phyloP scores from a whole-genome alignment of 2,888 invertebrate genomes.

The Podotricha telesiphe region DNA sequence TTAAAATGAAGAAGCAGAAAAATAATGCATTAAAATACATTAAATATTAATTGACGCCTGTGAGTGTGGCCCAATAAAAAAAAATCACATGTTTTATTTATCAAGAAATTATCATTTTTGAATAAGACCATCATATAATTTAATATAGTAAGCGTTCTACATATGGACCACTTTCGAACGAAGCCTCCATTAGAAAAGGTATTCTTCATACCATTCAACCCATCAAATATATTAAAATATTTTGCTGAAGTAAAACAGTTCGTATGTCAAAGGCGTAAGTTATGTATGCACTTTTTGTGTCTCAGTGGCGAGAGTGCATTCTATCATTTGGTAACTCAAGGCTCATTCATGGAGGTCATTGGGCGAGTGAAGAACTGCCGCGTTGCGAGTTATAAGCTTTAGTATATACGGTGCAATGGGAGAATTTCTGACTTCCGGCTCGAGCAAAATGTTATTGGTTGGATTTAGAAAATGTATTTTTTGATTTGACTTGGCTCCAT shows the following conservation, averaged over 20 bases:
- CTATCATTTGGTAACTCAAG: conserved; percentile 35
- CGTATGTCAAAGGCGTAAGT: conserved; percentile 29
- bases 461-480: no score
- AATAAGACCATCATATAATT: conserved; percentile 6
- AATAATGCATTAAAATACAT: not conserved
- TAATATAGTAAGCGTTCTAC: conserved; percentile 7
- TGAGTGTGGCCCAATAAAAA: not conserved
- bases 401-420: not conserved
- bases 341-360: conserved; percentile 40
- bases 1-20: no score
- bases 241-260: conserved; percentile 27
- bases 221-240: conserved; percentile 27
- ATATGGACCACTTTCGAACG: conserved; percentile 31
- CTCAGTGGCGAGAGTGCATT: conserved; percentile 30
- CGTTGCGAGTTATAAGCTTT: conserved; percentile 29
- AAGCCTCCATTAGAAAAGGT: conserved; percentile 44
- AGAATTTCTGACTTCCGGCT: no score
- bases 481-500: no score
- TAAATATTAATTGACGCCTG: not conserved
- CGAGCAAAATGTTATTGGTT: no score
- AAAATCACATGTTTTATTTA: not conserved
- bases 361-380: conserved; percentile 35
- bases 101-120: not conserved
- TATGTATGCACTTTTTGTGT: conserved; percentile 37
- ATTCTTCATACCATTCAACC: conserved; percentile 38